A percentile compares a stretch with the other conserved stretches of the same genome.
phyloP scores from a whole-genome alignment of 2,113 vertebrate species.

The Microcebus lehilahytsara region DNA sequence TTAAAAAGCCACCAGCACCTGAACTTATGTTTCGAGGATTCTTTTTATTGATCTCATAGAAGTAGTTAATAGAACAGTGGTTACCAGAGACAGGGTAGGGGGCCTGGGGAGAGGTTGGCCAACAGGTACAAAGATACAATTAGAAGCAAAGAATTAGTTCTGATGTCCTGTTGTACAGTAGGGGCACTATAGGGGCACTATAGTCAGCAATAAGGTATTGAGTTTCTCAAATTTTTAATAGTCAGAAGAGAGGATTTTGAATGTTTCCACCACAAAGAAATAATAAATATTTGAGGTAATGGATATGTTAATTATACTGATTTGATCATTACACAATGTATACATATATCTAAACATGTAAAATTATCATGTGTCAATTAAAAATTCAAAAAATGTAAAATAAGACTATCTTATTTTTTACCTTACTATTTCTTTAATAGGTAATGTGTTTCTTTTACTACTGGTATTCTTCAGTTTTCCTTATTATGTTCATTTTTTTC shows the following conservation, averaged over 20 bases:
- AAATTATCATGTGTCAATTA: not conserved
- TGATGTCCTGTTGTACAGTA: not conserved
- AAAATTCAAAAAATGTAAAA: not conserved
- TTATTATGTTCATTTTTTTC: not conserved
- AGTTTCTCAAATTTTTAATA: not conserved
- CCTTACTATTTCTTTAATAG: not conserved
- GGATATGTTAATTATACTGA: not conserved
- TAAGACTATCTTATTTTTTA: not conserved
- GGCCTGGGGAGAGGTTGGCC: not conserved
- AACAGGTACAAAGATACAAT: not conserved
- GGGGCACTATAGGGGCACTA: not conserved
- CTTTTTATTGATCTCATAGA: not conserved
- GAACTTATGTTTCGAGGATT: not conserved
- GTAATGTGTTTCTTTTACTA: not conserved
- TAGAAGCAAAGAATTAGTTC: not conserved
- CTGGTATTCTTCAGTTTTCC: not conserved
- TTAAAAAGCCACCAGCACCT: not conserved
- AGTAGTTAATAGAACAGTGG: not conserved
- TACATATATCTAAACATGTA: not conserved
- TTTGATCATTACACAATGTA: not conserved
- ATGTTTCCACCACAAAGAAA: not conserved
- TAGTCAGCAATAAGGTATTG: not conserved
- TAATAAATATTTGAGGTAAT: not conserved
- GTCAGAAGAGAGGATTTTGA: not conserved
- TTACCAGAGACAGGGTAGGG: not conserved